phyloP scores from a whole-genome alignment of 92 coral and sea anemone genomes.

The Hydrozoanthus gracilis region DNA sequence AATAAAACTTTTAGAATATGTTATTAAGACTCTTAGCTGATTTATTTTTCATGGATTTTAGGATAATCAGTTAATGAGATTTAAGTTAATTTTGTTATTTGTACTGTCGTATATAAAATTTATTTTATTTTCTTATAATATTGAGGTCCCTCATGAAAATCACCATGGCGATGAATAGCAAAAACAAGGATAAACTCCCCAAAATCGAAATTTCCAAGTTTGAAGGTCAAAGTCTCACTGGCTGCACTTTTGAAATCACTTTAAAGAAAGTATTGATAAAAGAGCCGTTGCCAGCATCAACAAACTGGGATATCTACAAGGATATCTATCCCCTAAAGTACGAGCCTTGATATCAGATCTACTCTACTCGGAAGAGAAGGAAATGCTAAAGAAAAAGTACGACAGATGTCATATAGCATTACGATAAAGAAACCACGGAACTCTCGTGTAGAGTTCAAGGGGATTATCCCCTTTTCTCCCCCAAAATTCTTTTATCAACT shows the following conservation, averaged over 20 bases:
- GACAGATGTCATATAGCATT: not conserved
- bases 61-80: too few relatives aligned
- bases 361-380: slow-evolving; percentile 55
- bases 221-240: slow-evolving; percentile 25
- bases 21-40: too few relatives aligned
- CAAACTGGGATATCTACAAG: slow-evolving; percentile 7
- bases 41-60: too few relatives aligned
- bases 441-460: too few relatives aligned
- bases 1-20: too few relatives aligned
- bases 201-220: slow-evolving; percentile 23
- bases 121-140: too few relatives aligned
- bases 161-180: too few relatives aligned
- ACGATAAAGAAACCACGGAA: not conserved
- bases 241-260: slow-evolving; percentile 23
- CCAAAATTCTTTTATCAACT: too few relatives aligned
- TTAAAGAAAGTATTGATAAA: slow-evolving; percentile 14
- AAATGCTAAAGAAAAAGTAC: slow-evolving; percentile 41
- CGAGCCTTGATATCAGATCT: not conserved
- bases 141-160: too few relatives aligned
- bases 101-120: too few relatives aligned
- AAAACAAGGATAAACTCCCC: not conserved
- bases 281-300: not conserved
- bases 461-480: too few relatives aligned
- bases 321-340: not conserved
- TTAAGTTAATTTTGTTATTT: too few relatives aligned